Conservation (phyloP, 1,140 invertebrate genomes). For the Drosophila sp. region DNA sequence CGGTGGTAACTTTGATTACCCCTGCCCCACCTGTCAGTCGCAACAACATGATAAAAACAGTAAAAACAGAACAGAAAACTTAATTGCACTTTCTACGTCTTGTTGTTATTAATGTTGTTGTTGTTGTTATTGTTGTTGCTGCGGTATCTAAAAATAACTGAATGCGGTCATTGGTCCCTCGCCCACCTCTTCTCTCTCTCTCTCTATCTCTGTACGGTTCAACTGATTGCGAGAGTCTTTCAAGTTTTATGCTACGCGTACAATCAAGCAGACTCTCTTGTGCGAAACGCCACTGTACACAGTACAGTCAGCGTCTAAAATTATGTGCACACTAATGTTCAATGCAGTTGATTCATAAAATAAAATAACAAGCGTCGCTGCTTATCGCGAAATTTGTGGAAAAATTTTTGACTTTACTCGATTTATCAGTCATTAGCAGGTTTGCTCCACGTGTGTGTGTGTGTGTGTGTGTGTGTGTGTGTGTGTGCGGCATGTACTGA, state of each 20-base stretch:
- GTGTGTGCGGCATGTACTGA: too few relatives aligned
- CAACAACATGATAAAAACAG: slow-evolving; percentile 32
- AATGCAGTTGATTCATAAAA: slow-evolving; percentile 63
- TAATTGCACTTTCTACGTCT: slow-evolving; percentile 76
- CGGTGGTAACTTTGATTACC: slow-evolving; percentile 9
- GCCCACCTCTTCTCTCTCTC: slow-evolving; percentile 34
- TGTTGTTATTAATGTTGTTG: slow-evolving; percentile 38
- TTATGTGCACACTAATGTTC: slow-evolving; percentile 8
- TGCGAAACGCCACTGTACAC: slow-evolving; percentile 30
- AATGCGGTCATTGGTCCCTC: slow-evolving; percentile 81
- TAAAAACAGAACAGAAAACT: slow-evolving; percentile 62
- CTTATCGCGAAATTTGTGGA: slow-evolving; percentile 72
- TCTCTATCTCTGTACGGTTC: too few relatives aligned
- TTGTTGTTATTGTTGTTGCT: slow-evolving; percentile 45
- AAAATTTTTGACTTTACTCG: slow-evolving; percentile 51
- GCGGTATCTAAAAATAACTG: slow-evolving; percentile 73
- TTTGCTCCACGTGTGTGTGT: background rate
- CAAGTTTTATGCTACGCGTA: slow-evolving; percentile 63
- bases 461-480: slow-evolving; percentile 7
- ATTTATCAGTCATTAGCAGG: slow-evolving; percentile 37
- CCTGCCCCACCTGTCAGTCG: background rate
- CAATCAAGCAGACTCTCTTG: slow-evolving; percentile 3
- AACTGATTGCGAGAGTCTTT: slow-evolving; percentile 51
- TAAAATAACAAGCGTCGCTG: background rate
- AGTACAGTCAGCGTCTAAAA: slow-evolving; percentile 51